phyloP scores from a whole-genome alignment of 92 coral and sea anemone genomes.

The Phymanthus crucifer region DNA sequence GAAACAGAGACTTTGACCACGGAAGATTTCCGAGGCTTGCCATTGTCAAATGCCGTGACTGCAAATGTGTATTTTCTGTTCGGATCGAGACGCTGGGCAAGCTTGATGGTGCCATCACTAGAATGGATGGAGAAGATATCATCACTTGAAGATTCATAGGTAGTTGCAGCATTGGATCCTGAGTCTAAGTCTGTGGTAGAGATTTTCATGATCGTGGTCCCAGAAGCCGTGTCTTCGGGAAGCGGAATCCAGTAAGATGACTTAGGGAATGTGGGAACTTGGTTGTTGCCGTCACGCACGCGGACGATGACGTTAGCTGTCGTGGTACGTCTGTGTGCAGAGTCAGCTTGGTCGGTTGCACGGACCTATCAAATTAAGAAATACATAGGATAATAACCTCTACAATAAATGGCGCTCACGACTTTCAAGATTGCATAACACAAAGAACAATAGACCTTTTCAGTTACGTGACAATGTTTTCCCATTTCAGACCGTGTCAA shows the following conservation, averaged over 20 bases:
- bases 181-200: slow-evolving; percentile 73
- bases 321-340: slow-evolving; percentile 60
- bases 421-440: background rate
- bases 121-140: slow-evolving; percentile 53
- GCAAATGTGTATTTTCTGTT: slow-evolving; percentile 61
- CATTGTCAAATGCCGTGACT: slow-evolving; percentile 77
- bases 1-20: slow-evolving; percentile 71
- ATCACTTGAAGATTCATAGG: slow-evolving; percentile 53
- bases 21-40: slow-evolving; percentile 60
- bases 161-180: slow-evolving; percentile 71
- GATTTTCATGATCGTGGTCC: slow-evolving; percentile 58
- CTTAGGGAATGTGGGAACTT: slow-evolving; percentile 78
- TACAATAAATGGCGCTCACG: background rate
- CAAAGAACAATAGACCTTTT: no score
- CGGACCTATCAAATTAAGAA: slow-evolving; percentile 39
- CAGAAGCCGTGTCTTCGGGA: slow-evolving; percentile 55
- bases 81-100: slow-evolving; percentile 42
- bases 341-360: slow-evolving; percentile 84
- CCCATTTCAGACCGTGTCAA: no score
- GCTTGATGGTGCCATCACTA: slow-evolving; percentile 59
- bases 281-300: slow-evolving; percentile 84
- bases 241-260: slow-evolving; percentile 83
- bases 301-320: slow-evolving; percentile 61
- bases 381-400: background rate
- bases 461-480: no score